Conservation (phyloP, 64 coral and sea anemone species). For the Stylophora pistillata region DNA sequence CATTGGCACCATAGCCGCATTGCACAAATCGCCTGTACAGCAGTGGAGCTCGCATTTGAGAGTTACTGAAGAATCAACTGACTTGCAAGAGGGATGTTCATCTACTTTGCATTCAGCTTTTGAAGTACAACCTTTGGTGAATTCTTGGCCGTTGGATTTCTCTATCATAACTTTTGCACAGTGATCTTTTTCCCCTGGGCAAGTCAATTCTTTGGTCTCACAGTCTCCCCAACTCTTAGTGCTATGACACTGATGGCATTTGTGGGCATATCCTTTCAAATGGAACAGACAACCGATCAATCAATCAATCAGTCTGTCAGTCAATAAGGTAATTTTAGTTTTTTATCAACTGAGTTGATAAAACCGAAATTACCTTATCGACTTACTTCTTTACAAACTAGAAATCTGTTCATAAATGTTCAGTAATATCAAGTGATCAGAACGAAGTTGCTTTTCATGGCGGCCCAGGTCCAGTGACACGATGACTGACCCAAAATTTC, state of each 20-base stretch:
- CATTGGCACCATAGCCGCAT: neutral
- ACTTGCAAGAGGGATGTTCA: neutral
- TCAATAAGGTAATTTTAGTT: too few relatives aligned
- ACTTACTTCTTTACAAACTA: too few relatives aligned
- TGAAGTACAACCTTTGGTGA: neutral
- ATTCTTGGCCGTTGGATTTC: neutral
- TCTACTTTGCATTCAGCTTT: neutral
- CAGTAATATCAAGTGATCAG: too few relatives aligned
- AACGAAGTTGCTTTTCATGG: too few relatives aligned
- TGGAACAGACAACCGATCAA: neutral
- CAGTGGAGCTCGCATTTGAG: neutral
- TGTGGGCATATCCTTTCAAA: neutral
- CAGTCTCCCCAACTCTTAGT: neutral
- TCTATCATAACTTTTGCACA: neutral
- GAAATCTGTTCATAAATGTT: too few relatives aligned
- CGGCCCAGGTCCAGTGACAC: too few relatives aligned
- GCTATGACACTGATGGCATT: neutral
- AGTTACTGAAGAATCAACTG: neutral
- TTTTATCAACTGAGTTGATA: too few relatives aligned
- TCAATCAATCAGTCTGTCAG: too few relatives aligned
- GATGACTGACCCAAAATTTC: too few relatives aligned
- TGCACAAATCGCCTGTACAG: conserved; percentile 2
- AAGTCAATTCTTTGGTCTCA: neutral
- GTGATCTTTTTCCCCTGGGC: neutral
- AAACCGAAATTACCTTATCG: too few relatives aligned